Base-by-base conservation (phyloP, 1,140 invertebrate species). In the Calosoma granatense region DNA sequence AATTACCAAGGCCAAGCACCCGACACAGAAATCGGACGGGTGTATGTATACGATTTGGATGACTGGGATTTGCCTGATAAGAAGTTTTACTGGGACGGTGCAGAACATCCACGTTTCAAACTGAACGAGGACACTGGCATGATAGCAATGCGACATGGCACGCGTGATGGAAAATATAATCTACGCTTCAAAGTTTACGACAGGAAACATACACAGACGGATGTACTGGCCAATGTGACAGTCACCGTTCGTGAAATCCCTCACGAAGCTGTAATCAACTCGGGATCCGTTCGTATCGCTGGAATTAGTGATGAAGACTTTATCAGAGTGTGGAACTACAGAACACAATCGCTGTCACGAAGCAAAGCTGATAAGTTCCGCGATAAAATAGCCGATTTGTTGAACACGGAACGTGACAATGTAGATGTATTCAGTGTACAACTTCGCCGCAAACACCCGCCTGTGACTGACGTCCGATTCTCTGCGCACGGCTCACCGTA, bases 31-130 rank as follows among this genome's bases (percentile, higher is more conserved):
- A 94, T 98, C 60, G 95, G 96, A 20, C 78, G 92, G 59, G 94
- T 97, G 1, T 96, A 97, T 70, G 93, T 97, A 0, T 92, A 94
- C 70, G 95, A 98, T 76, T 74, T 93, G 43, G 95, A 98, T 72
- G 95, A 98, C 69, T 98, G 94, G 94, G 95, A 98, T 78, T 71
- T 96, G 59, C 89, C 90, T 0, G 94, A 98, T 69, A 98, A 98
- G 69, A 93, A 92, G 65, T 98, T 97, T 76, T 93, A 92, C 64
- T 95, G 92, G 90, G 88, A 92, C 67, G 79, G 80, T 47, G 74
- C 82, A 52, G 90, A 90, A 67, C 83, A 90, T 73, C 84, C 87
- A 2, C 82, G 87, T 61, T 96, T 95, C 68, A 88, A 85, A 55
- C 71, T 97, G 3, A 87, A 96, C 69, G 85, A 92, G 67, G 89